A percentile compares a stretch with the other conserved stretches of the same genome.
Evolutionary conservation across 2,888 invertebrate genomes (phyloP).

Genomic region (Acheta domesticus): DNA sequence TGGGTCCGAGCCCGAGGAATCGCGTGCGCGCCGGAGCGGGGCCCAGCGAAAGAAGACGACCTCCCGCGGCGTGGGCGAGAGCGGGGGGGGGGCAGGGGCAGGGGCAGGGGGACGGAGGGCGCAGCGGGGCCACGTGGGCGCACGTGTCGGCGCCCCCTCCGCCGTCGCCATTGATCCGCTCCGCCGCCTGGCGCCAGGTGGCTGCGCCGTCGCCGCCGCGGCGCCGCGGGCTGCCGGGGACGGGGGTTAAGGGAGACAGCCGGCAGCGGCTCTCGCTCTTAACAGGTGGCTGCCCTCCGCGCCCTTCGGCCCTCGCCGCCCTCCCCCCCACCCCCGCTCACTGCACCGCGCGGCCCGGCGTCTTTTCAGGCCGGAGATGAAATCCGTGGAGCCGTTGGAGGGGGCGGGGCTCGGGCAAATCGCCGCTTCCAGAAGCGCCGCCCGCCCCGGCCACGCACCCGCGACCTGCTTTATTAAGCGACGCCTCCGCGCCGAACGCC

Average conservation of each 20-base stretch:
- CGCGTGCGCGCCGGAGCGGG: not conserved
- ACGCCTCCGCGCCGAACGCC: no score
- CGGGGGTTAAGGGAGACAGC: not conserved
- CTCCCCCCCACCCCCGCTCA: no score
- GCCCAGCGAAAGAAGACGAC: not conserved
- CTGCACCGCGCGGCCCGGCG: not conserved
- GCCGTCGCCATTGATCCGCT: not conserved
- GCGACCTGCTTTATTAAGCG: no score
- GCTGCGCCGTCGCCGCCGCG: not conserved
- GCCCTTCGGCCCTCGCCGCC: not conserved
- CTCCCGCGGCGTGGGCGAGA: not conserved
- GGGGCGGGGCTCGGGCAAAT: no score
- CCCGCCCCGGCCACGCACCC: no score
- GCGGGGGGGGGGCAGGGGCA: not conserved
- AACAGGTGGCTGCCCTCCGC: not conserved
- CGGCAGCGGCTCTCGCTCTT: not conserved
- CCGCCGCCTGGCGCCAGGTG: constrained; percentile 4
- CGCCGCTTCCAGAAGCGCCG: no score
- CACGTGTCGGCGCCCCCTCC: not conserved
- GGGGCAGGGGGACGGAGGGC: not conserved
- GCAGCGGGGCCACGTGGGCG: not conserved
- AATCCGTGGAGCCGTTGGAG: not conserved
- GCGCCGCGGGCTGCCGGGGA: not conserved
- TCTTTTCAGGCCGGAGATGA: constrained; percentile 4
- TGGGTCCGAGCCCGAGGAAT: not conserved